Evolutionary conservation across 2,113 vertebrate species (phyloP).

Genomic region (Heterochromis multidens): DNA sequence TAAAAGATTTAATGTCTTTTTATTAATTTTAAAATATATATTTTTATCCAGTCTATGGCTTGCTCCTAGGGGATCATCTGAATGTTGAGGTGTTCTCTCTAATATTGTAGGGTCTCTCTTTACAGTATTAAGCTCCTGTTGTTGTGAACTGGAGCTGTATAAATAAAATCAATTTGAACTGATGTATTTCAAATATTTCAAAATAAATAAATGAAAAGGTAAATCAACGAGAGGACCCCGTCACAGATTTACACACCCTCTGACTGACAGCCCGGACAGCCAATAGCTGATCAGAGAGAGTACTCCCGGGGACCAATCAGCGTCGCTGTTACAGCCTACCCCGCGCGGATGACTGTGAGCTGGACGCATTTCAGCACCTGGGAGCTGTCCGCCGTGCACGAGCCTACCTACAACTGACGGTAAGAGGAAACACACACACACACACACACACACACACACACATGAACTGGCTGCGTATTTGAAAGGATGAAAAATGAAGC

Average conservation of each 20-base stretch:
- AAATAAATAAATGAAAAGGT: neutral
- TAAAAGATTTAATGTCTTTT: neutral
- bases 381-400: conserved; percentile 54
- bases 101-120: too few relatives aligned
- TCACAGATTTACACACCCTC: accelerated
- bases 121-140: neutral
- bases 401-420: neutral
- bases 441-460: neutral
- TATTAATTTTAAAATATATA: neutral
- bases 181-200: neutral
- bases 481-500: neutral
- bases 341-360: neutral
- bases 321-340: neutral
- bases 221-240: neutral
- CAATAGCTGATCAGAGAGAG: conserved; percentile 9
- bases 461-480: neutral
- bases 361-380: conserved; percentile 51
- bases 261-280: neutral
- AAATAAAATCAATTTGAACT: neutral
- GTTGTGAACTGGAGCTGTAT: neutral
- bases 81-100: neutral
- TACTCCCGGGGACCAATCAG: conserved; percentile 2
- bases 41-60: accelerated
- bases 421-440: neutral
- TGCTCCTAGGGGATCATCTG: neutral